These are phyloP conservation scores for Ectemnius lituratus DNA, from an alignment of 2,888 invertebrate species.

Conservation along the genomic window DNA sequence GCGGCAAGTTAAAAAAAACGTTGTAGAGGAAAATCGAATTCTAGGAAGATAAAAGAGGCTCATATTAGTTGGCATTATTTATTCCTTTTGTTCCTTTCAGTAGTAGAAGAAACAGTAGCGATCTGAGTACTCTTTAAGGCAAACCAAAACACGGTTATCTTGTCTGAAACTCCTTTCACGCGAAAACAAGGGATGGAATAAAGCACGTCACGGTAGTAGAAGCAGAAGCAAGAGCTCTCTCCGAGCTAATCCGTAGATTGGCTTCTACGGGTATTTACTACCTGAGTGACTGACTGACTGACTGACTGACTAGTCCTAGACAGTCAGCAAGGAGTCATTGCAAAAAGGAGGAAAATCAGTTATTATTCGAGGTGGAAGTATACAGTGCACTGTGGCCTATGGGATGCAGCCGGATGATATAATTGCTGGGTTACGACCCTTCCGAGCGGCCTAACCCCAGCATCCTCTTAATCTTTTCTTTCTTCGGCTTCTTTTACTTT, in stretches of 20 bases:
- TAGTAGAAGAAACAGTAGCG: neutral
- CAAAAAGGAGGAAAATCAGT: conserved; percentile 55
- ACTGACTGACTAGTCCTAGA: conserved; percentile 48
- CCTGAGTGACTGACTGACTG: conserved; percentile 62
- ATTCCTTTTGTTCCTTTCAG: conserved; percentile 30
- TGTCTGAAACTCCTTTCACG: conserved; percentile 44
- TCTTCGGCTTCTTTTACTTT: conserved; percentile 13
- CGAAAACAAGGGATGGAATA: conserved; percentile 25
- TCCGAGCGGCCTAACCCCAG: conserved; percentile 22
- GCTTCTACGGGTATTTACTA: conserved; percentile 61
- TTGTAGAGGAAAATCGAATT: neutral
- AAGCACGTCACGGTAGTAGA: conserved; percentile 5
- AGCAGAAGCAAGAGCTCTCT: neutral
- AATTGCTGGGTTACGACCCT: conserved; percentile 53
- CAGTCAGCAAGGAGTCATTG: conserved; percentile 49
- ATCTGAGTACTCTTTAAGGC: conserved; percentile 5
- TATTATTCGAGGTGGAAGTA: conserved; percentile 60
- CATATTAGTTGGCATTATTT: conserved; percentile 24
- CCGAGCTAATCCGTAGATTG: conserved; percentile 68
- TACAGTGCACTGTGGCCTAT: conserved; percentile 35
- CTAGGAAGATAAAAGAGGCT: conserved; percentile 32
- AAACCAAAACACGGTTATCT: neutral
- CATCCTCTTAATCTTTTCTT: conserved; percentile 31
- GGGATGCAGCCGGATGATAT: conserved; percentile 42
- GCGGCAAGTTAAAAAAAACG: neutral